Evolutionary conservation across 2,888 invertebrate genomes (phyloP).

Genomic region (Drosophila setosimentum): DNA sequence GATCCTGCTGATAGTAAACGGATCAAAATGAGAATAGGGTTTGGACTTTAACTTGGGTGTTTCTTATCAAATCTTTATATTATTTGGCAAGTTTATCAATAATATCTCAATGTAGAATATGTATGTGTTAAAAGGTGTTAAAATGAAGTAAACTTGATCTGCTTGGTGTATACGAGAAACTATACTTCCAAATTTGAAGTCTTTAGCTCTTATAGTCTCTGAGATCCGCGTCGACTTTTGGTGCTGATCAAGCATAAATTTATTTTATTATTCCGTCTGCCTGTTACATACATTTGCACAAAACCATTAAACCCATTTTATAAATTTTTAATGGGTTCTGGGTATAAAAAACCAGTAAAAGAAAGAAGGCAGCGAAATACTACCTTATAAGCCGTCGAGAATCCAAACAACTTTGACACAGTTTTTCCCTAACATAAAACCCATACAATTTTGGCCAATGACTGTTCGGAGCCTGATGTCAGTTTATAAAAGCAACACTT

Average conservation of each 20-base stretch:
- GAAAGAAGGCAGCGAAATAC: slow-evolving; percentile 17
- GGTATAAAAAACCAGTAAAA: slow-evolving; percentile 17
- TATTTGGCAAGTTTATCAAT: no score
- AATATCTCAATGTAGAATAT: no score
- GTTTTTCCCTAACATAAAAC: slow-evolving; percentile 39
- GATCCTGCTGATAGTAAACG: no score
- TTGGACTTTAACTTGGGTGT: not conserved
- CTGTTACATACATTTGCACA: not conserved
- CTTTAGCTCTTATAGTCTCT: not conserved
- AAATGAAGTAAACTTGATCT: not conserved
- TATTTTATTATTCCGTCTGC: not conserved
- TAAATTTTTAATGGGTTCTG: not conserved
- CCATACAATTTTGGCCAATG: slow-evolving; percentile 16
- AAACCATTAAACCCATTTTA: not conserved
- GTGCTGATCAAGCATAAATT: not conserved
- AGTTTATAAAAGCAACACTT: slow-evolving; percentile 10
- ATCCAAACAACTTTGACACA: slow-evolving; percentile 60
- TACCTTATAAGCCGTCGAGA: slow-evolving; percentile 32
- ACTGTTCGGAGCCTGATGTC: slow-evolving; percentile 3
- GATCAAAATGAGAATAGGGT: no score
- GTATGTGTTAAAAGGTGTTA: no score
- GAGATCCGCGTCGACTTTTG: not conserved
- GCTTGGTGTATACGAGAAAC: fast-evolving
- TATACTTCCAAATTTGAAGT: not conserved
- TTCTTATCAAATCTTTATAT: not conserved